Percentiles rank a stretch among this genome's conserved stretches.
Conservation (phyloP, 2,113 vertebrate genomes). For the Seriola quinqueradiata region DNA sequence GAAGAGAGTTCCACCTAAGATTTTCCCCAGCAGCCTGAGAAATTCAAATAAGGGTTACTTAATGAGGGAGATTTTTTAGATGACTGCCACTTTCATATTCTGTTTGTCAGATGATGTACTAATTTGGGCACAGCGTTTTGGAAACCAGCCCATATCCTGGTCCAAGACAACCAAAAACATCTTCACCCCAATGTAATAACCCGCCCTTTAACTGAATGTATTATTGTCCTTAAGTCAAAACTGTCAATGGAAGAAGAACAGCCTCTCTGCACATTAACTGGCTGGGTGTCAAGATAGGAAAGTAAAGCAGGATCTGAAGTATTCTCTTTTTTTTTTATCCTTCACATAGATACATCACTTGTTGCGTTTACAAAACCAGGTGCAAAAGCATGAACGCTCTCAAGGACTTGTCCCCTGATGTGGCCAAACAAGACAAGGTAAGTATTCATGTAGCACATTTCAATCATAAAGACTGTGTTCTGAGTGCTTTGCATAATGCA, state of each 20-base stretch:
- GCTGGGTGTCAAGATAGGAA: not conserved
- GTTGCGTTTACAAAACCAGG: too few relatives aligned
- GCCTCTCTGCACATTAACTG: not conserved
- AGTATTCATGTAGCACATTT: too few relatives aligned
- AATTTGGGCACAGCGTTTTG: not conserved
- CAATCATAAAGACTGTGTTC: too few relatives aligned
- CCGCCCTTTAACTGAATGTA: too few relatives aligned
- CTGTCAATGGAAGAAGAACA: not conserved
- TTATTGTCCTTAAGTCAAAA: not conserved
- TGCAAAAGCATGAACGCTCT: too few relatives aligned
- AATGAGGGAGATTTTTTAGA: slow-evolving; percentile 13
- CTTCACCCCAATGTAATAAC: too few relatives aligned
- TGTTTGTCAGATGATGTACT: not conserved
- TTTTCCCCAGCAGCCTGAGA: not conserved
- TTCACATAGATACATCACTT: too few relatives aligned
- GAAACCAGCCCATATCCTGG: not conserved
- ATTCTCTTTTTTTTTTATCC: too few relatives aligned
- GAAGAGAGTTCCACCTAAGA: not conserved
- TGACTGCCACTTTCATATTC: not conserved
- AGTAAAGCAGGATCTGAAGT: not conserved
- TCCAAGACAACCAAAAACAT: not conserved
- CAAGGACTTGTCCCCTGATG: too few relatives aligned
- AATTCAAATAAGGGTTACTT: not conserved
- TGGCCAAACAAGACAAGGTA: too few relatives aligned
- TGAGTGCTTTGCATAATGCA: too few relatives aligned